Percentiles rank a stretch among this genome's conserved stretches.
Conservation (phyloP, 2,113 vertebrate genomes). For the Prionailurus bengalensis region DNA sequence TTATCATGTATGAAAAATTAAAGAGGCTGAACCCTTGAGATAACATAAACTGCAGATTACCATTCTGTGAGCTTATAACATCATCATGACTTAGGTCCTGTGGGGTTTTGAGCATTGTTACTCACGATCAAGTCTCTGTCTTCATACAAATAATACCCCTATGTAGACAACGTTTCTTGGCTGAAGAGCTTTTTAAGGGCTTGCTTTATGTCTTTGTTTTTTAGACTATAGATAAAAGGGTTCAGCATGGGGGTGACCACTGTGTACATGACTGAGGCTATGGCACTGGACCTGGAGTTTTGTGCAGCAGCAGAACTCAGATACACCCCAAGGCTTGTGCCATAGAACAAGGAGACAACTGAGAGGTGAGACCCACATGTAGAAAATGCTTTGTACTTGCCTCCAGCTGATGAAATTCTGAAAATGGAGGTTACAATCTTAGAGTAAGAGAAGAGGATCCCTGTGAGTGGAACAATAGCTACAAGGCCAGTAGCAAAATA, state of each 20-base stretch:
- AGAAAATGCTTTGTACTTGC: background rate
- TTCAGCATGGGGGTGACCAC: background rate
- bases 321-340: background rate
- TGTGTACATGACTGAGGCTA: background rate
- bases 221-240: background rate
- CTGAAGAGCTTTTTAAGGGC: background rate
- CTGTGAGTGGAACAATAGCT: background rate
- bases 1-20: background rate
- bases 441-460: background rate
- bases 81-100: background rate
- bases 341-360: background rate
- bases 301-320: background rate
- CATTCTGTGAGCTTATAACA: background rate
- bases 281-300: background rate
- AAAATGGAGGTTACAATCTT: background rate
- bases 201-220: background rate
- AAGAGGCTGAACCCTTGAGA: background rate
- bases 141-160: background rate
- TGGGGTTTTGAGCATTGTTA: background rate
- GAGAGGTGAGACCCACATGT: background rate
- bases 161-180: background rate
- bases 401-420: background rate
- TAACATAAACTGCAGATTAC: background rate
- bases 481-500: background rate
- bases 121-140: background rate